Percentiles rank a stretch among this genome's conserved stretches.
phyloP scores from a whole-genome alignment of 1,140 invertebrate genomes.

The Portunus trituberculatus region DNA sequence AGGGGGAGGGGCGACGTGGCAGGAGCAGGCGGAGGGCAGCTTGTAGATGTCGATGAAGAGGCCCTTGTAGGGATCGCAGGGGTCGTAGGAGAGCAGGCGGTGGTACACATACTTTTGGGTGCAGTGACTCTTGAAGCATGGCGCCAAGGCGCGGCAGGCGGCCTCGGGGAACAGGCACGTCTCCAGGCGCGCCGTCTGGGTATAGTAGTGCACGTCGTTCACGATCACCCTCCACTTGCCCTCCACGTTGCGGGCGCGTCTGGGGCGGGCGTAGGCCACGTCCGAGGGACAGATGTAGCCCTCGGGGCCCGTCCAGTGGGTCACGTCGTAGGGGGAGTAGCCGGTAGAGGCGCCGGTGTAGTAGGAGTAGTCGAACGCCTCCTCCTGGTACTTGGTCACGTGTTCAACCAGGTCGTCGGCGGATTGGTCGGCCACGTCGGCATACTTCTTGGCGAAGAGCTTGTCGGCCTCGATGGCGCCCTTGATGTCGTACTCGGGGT shows the following conservation, averaged over 20 bases:
- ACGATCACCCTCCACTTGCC: conserved; percentile 79
- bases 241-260: conserved; percentile 57
- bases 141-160: conserved; percentile 78
- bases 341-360: conserved; percentile 52
- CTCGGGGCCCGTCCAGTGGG: conserved; percentile 78
- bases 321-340: conserved; percentile 71
- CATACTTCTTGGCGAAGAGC: conserved; percentile 58
- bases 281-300: conserved; percentile 68
- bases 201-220: conserved; percentile 76
- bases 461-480: conserved; percentile 60
- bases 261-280: conserved; percentile 49
- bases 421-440: conserved; percentile 51
- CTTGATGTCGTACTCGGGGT: conserved; percentile 78
- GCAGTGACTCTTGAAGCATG: conserved; percentile 78
- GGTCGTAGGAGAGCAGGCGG: conserved; percentile 75
- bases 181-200: conserved; percentile 63
- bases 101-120: conserved; percentile 79
- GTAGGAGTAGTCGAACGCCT: conserved; percentile 50
- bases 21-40: conserved; percentile 77
- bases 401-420: neutral
- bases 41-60: conserved; percentile 78
- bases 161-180: conserved; percentile 45
- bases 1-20: conserved; percentile 78
- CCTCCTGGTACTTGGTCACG: conserved; percentile 62
- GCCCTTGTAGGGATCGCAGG: conserved; percentile 77